Base-by-base conservation (phyloP, 2,113 vertebrate genomes). In the Stercorarius parasiticus region DNA sequence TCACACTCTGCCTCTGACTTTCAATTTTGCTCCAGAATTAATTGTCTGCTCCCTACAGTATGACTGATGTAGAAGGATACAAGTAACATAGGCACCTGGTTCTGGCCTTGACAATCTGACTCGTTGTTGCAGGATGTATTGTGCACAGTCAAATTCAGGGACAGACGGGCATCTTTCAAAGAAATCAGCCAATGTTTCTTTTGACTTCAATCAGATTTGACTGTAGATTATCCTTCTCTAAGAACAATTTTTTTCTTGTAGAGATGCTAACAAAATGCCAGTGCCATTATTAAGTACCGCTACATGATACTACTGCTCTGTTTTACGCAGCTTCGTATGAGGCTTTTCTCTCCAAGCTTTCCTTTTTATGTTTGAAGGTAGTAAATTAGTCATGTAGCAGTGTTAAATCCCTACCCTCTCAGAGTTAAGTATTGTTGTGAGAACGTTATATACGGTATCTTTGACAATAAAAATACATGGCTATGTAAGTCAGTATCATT, bases 21-120 rank as follows among this genome's bases (percentile, higher is more conserved):
- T 98, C 98, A 99, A 99, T 99, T 99, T 98, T 98, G 98, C 98
- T 99, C 98, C 98, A 98, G 98, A 99, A 99, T 99, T 99, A 99
- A 99, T 99, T 99, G 99, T 99, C 98, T 98, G 98, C 98, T 98
- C 98, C 97, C 98, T 98, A 98, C 98, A 98, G 98, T 98, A 98
- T 99, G 99, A 99, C 98, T 98, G 98, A 99, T 99, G 98, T 97
- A 98, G 98, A 98, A 98, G 98, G 98, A 97, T 98, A 97, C 96
- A 98, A 97, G 86, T 97, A 97, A 98, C 98, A 98, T 95, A 97
- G 98, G 98, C 98, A 98, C 99, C 98, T 98, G 98, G 98, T 97
- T 98, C 98, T 98, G 98, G 98, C 98, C 98, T 99, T 98, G 98
- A 98, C 98, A 98, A 97, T 97, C 97, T 97, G 95, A 96, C 97